Conservation (phyloP, 1,140 invertebrate species). For the Megalopta genalis region DNA sequence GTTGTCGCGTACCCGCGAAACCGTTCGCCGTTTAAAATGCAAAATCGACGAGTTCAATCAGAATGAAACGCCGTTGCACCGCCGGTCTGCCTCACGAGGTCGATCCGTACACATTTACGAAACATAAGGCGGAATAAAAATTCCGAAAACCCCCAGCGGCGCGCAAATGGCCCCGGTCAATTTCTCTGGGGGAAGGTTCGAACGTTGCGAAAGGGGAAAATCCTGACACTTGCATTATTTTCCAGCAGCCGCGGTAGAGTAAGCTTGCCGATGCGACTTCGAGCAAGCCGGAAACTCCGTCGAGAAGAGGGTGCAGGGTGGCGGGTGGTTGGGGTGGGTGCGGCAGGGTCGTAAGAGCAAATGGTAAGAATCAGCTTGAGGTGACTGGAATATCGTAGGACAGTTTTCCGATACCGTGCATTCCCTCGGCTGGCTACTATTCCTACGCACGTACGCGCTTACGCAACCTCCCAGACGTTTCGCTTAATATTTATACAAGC, state of each 20-base stretch:
- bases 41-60: no score
- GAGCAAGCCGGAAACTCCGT: constrained; percentile 4
- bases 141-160: no score
- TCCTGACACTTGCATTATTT: constrained; percentile 48
- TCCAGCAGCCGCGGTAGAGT: constrained; percentile 6
- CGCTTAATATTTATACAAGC: neutral
- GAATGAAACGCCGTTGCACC: no score
- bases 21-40: no score
- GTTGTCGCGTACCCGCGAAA: no score
- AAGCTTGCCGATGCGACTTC: constrained; percentile 28
- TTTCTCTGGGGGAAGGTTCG: constrained; percentile 1
- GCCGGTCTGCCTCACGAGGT: no score
- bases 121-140: neutral
- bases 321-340: neutral
- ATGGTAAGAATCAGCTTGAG: constrained; percentile 44
- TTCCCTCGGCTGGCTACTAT: neutral
- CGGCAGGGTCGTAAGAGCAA: constrained; percentile 25
- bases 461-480: neutral
- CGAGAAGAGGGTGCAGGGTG: neutral
- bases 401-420: constrained; percentile 55
- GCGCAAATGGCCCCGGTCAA: constrained; percentile 14
- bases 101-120: neutral
- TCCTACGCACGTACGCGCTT: neutral
- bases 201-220: neutral
- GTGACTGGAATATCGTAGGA: constrained; percentile 57